These are phyloP conservation scores for Papilio machaon DNA, from an alignment of 1,140 invertebrate species.

Conservation along the genomic window DNA sequence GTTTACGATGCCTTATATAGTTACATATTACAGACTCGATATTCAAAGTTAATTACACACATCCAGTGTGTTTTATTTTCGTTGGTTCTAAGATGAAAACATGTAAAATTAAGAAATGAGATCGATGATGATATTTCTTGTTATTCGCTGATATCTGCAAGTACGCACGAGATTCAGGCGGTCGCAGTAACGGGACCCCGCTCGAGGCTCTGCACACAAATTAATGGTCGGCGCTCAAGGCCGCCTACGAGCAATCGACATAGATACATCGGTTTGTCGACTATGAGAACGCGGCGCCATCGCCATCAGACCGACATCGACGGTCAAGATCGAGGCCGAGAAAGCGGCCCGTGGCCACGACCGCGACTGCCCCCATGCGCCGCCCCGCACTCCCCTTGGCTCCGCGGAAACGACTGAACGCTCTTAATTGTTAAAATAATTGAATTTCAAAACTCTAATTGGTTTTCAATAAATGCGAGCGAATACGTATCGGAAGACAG, in stretches of 20 bases:
- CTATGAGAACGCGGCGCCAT: slow-evolving; percentile 73
- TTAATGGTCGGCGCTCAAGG: slow-evolving; percentile 78
- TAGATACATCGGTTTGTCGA: slow-evolving; percentile 77
- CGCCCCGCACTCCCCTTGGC: slow-evolving; percentile 41
- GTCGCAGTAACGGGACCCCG: slow-evolving; percentile 70
- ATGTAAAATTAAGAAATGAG: slow-evolving; percentile 29
- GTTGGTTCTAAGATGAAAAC: background rate
- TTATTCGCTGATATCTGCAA: slow-evolving; percentile 56
- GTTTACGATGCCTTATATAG: slow-evolving; percentile 5
- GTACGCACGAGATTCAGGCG: slow-evolving; percentile 67
- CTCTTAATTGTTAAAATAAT: slow-evolving; percentile 54
- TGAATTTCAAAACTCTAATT: slow-evolving; percentile 55
- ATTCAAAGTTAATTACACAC: background rate
- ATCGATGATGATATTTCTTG: slow-evolving; percentile 45
- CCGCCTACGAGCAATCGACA: slow-evolving; percentile 78
- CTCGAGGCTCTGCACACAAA: slow-evolving; percentile 75
- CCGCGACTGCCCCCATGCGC: slow-evolving; percentile 15
- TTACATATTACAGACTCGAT: background rate
- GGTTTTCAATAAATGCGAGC: slow-evolving; percentile 47
- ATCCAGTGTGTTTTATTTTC: background rate
- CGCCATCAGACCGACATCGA: slow-evolving; percentile 59
- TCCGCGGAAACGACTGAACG: slow-evolving; percentile 50
- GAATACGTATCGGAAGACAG: slow-evolving; percentile 43
- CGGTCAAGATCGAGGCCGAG: slow-evolving; percentile 71
- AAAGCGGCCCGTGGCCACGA: slow-evolving; percentile 58